Percentiles rank a stretch among this genome's conserved stretches.
phyloP scores from a whole-genome alignment of 1,140 invertebrate genomes.

The Drosophila ambigua region DNA sequence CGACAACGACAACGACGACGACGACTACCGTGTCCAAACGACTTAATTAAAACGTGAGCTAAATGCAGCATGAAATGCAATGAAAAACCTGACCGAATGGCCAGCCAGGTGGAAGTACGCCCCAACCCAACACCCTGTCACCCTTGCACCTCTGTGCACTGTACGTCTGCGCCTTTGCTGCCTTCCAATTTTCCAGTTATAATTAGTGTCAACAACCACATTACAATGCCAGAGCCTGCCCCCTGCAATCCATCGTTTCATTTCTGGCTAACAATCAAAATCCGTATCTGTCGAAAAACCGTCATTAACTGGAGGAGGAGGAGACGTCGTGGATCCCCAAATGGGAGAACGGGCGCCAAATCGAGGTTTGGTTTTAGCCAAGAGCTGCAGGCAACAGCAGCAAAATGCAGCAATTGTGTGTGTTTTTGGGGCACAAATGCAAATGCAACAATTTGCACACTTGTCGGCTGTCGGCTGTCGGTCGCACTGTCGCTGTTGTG shows the following conservation, averaged over 20 bases:
- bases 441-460: constrained; percentile 63
- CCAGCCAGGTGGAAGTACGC: constrained; percentile 62
- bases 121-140: too few relatives aligned
- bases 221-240: constrained; percentile 59
- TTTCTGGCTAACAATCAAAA: constrained; percentile 61
- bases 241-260: constrained; percentile 30
- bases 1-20: constrained; percentile 33
- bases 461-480: constrained; percentile 18
- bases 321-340: constrained; percentile 15
- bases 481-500: neutral
- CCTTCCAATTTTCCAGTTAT: constrained; percentile 65
- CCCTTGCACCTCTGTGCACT: too few relatives aligned
- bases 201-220: constrained; percentile 82
- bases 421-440: constrained; percentile 42
- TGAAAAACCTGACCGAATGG: constrained; percentile 80
- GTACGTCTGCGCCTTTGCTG: too few relatives aligned
- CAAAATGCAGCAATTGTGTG: constrained; percentile 5
- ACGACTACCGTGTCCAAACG: constrained; percentile 31
- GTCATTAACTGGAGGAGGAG: constrained; percentile 65
- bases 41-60: constrained; percentile 83
- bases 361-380: constrained; percentile 51
- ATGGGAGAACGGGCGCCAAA: constrained; percentile 28
- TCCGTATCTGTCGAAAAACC: constrained; percentile 73
- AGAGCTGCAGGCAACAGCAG: constrained; percentile 54
- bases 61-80: constrained; percentile 81